Conservation (phyloP, 2,797 vertebrate species). For the Gallinago nigripennis region DNA sequence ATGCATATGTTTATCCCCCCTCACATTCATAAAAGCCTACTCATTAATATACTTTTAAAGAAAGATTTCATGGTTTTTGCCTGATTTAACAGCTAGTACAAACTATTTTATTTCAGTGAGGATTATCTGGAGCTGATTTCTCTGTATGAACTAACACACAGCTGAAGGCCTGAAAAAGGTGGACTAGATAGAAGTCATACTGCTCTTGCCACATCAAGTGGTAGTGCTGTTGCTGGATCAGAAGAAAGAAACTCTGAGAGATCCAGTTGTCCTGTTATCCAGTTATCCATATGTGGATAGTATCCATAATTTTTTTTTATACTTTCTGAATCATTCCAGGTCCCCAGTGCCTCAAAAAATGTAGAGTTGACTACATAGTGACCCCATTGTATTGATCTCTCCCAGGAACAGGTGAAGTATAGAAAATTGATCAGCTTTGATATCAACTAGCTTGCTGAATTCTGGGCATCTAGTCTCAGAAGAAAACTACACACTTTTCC, state of each 20-base stretch:
- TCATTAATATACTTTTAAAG: background rate
- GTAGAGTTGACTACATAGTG: background rate
- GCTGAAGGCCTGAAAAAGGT: background rate
- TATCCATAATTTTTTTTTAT: background rate
- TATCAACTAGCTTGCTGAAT: background rate
- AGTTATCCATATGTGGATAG: background rate
- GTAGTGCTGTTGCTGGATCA: background rate
- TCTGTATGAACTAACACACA: background rate
- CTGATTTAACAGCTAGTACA: background rate
- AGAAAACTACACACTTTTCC: background rate
- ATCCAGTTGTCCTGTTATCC: background rate
- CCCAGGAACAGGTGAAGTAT: fast-evolving
- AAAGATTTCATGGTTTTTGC: fast-evolving
- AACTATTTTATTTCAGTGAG: background rate
- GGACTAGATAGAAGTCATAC: background rate
- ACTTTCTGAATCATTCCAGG: background rate
- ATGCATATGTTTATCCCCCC: background rate
- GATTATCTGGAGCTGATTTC: background rate
- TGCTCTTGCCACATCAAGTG: background rate
- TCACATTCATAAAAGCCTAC: background rate
- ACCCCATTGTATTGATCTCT: background rate
- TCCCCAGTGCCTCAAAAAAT: background rate
- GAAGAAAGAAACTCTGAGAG: background rate
- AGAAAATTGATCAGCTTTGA: background rate
- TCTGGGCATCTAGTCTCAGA: background rate